Base-by-base conservation (phyloP, 1,140 invertebrate genomes). In the Lordiphosa clarofinis region DNA sequence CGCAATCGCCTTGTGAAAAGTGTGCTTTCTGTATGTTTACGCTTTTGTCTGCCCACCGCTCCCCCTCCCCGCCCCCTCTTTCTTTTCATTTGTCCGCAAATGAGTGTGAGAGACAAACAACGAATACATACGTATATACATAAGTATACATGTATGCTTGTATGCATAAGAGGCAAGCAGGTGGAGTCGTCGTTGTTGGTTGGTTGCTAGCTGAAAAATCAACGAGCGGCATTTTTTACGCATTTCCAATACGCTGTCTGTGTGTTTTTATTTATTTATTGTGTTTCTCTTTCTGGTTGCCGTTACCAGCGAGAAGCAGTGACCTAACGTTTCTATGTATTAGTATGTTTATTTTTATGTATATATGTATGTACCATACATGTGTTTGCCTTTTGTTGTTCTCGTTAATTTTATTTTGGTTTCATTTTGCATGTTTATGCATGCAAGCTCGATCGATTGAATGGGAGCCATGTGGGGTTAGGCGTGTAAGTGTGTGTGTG, bases 191-290 rank as follows among this genome's bases (percentile, higher is more conserved):
- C 56, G 62, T 47, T 56, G 67, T 61, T 56, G 67, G 24, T 70
- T 63, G 72, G 75, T 82, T 81, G 75, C 75, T 82, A 81, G 75
- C 67, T 81, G 72, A 81, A 81, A 79, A 76, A 82, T 82, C 72
- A 82, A 81, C 76, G 76, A 81, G 76, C 76, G 76, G 76, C 76
- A 84, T 82, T 82, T 82, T 66, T 82, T 82, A 82, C 76, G 76
- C 76, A 82, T 82, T 82, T 82, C 69, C 76, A 72, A 82, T 82
- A 82, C 65, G 72, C 40, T 57, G 49, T 63, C 63, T 78, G 64
- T 79, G 70, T 79, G 76, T 81, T 81, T 81, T 82, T 81, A 81
- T 81, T 81, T 81, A 81, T 81, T 81, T 81, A 75, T 81, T 81
- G 76, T 81, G 76, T 72, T 81, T 72, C 76, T 81, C 76, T 81